Conservation (phyloP, 2,113 vertebrate genomes). For the Aythya baeri region DNA sequence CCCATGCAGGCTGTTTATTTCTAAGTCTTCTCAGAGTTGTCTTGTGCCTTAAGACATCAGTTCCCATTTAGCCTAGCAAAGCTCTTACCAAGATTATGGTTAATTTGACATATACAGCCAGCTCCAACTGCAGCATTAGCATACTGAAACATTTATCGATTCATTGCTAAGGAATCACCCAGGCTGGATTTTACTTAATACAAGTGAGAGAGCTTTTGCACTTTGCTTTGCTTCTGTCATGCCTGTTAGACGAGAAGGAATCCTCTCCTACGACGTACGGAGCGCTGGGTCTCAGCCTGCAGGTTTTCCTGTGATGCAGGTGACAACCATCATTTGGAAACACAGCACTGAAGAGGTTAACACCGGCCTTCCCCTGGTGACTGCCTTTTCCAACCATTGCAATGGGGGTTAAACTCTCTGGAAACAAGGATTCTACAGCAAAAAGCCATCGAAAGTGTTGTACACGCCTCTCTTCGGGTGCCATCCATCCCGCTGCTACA, state of each 20-base stretch:
- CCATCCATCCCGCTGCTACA: not conserved
- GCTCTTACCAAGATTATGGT: not conserved
- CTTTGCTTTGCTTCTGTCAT: not conserved
- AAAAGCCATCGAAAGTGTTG: not conserved
- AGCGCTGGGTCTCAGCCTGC: not conserved
- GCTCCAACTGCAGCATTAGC: not conserved
- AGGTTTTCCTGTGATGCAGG: not conserved
- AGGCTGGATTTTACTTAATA: not conserved
- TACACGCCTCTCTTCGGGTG: not conserved
- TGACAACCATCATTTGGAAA: not conserved
- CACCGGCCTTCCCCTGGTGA: not conserved
- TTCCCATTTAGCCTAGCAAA: not conserved
- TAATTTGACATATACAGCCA: not conserved
- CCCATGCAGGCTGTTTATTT: not conserved
- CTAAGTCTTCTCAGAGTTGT: not conserved
- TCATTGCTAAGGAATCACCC: not conserved
- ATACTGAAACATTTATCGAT: not conserved
- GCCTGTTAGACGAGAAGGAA: not conserved
- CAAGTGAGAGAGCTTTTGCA: not conserved
- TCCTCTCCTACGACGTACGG: not conserved
- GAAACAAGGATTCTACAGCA: not conserved
- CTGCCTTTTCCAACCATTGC: not conserved
- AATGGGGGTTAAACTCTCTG: not conserved
- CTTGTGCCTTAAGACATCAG: not conserved
- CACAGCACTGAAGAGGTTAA: not conserved